Evolutionary conservation across 2,888 invertebrate genomes (phyloP).

Genomic region (Hartigia nigra): DNA sequence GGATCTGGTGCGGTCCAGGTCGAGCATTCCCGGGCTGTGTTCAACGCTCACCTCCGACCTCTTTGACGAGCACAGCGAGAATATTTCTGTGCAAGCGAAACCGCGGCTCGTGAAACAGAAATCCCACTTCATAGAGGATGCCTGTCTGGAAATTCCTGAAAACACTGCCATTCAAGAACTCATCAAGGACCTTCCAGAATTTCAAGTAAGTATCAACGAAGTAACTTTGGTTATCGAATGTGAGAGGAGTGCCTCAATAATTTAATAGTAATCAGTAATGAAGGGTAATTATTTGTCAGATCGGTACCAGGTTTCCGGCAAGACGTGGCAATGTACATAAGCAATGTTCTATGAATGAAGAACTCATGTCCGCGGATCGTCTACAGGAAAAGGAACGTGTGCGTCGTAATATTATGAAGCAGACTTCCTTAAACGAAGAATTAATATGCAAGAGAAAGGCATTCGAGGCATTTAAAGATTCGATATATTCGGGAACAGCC

Average conservation of each 20-base stretch:
- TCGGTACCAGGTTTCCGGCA: conserved; percentile 15
- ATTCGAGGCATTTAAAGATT: conserved; percentile 78
- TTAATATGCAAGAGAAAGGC: conserved; percentile 78
- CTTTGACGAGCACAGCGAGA: conserved; percentile 38
- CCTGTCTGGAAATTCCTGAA: conserved; percentile 39
- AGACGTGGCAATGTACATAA: conserved; percentile 75
- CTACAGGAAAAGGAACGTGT: conserved; percentile 85
- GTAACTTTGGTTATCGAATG: background rate
- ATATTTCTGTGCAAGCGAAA: conserved; percentile 56
- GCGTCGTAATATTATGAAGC: conserved; percentile 87
- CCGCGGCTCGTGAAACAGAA: conserved; percentile 89
- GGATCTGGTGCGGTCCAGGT: conserved; percentile 79
- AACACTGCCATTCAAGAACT: conserved; percentile 75
- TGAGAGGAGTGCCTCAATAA: background rate
- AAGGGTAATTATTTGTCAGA: conserved; percentile 3
- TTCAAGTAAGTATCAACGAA: conserved; percentile 58
- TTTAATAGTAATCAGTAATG: background rate
- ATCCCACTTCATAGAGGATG: conserved; percentile 79
- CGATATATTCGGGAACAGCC: conserved; percentile 78
- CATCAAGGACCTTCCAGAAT: conserved; percentile 75
- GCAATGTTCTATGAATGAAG: conserved; percentile 90
- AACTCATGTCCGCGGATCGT: conserved; percentile 88
- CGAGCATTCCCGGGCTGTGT: conserved; percentile 77
- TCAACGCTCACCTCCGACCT: conserved; percentile 51
- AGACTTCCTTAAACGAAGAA: conserved; percentile 89